A percentile compares a stretch with the other conserved stretches of the same genome.
These are phyloP conservation scores for Scaptomyza parva DNA, from an alignment of 2,888 invertebrate genomes.

Conservation along the genomic window DNA sequence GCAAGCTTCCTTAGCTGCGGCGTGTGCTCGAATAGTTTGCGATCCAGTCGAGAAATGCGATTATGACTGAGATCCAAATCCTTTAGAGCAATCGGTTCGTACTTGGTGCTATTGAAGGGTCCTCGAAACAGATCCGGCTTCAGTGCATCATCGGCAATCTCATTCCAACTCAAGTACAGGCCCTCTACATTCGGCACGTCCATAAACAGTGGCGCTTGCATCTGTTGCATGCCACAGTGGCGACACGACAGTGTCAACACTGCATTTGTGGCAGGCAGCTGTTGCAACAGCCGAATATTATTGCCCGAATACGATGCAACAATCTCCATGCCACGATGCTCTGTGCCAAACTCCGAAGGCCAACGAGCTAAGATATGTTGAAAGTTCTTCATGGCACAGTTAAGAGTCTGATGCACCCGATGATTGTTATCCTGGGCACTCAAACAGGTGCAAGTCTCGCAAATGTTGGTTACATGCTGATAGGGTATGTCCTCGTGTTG, in stretches of 20 bases:
- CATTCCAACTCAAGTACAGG: constrained; percentile 84
- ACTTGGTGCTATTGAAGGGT: constrained; percentile 86
- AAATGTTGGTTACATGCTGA: constrained; percentile 79
- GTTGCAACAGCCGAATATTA: constrained; percentile 78
- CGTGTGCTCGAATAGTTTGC: constrained; percentile 88
- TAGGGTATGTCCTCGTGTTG: constrained; percentile 83
- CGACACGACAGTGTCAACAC: constrained; percentile 82
- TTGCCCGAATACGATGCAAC: constrained; percentile 83
- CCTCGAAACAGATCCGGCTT: constrained; percentile 89
- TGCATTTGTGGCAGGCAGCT: constrained; percentile 83
- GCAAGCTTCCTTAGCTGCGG: constrained; percentile 87
- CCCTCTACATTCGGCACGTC: constrained; percentile 82
- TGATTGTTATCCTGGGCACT: constrained; percentile 66
- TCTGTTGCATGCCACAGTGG: constrained; percentile 80
- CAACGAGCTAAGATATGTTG: constrained; percentile 83
- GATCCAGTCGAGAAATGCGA: constrained; percentile 87
- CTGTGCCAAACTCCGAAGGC: constrained; percentile 82
- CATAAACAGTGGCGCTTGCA: constrained; percentile 82
- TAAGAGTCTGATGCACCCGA: constrained; percentile 72
- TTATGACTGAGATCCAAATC: constrained; percentile 88
- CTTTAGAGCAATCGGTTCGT: constrained; percentile 87
- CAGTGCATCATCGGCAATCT: constrained; percentile 86
- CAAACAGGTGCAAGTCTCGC: constrained; percentile 80
- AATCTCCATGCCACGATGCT: constrained; percentile 77
- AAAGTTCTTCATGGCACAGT: constrained; percentile 81